Evolutionary conservation across 2,888 invertebrate genomes (phyloP).

Genomic region (Folsomia manolachei): DNA sequence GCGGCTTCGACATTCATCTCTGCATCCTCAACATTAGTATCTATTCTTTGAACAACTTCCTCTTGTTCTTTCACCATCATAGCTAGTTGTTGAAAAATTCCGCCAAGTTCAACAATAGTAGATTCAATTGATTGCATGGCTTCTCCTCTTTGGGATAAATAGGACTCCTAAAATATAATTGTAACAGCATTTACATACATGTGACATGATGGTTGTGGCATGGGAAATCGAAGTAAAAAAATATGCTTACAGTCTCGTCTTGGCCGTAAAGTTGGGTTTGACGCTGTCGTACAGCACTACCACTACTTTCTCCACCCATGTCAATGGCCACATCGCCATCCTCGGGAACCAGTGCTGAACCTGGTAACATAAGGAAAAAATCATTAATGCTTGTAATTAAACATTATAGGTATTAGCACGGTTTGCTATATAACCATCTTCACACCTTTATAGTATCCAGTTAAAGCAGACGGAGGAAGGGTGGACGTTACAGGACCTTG

Average conservation of each 20-base stretch:
- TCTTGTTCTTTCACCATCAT: constrained; percentile 98
- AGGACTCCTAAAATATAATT: constrained; percentile 75
- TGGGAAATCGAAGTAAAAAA: not conserved
- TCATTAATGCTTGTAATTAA: too few species aligned
- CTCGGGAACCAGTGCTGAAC: constrained; percentile 55
- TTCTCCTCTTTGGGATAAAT: constrained; percentile 88
- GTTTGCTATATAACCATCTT: not conserved
- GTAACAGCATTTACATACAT: constrained; percentile 19
- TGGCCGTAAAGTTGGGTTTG: constrained; percentile 71
- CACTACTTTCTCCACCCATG: constrained; percentile 64
- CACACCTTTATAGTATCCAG: constrained; percentile 56
- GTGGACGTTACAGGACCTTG: constrained; percentile 65
- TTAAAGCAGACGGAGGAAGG: constrained; percentile 63
- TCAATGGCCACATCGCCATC: constrained; percentile 74
- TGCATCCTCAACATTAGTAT: constrained; percentile 92
- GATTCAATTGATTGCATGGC: constrained; percentile 99
- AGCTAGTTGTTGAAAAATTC: constrained; percentile 92
- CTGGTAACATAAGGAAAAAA: constrained; percentile 52
- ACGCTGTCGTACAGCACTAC: constrained; percentile 54
- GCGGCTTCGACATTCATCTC: constrained; percentile 96
- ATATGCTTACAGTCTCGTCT: constrained; percentile 65
- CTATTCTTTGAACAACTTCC: constrained; percentile 96
- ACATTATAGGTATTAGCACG: not conserved
- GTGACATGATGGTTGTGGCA: constrained; percentile 54
- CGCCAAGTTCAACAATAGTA: constrained; percentile 97